Evolutionary conservation across 2,797 vertebrate species (phyloP), one percentile per base, ranked within the genome.

Genomic region (Amblyraja radiata): DNA sequence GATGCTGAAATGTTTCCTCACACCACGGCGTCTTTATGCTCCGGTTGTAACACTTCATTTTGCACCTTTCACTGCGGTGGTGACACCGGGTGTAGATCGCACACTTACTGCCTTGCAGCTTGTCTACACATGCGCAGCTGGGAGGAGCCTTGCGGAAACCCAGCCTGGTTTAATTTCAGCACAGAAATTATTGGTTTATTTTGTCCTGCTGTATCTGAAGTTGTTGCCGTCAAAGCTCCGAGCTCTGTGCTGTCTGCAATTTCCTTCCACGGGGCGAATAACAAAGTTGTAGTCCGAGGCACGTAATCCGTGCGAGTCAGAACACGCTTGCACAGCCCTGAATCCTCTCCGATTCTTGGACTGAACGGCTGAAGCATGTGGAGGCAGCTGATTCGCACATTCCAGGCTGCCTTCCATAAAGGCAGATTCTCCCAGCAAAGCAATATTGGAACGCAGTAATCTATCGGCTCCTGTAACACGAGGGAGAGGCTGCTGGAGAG

Each of bases 301-400:
- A 63, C 32, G 63, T 88, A 36, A 68, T 36, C 61, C n/a, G 68
- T 18, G 9, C n/a, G 84, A 36, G 16, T 13, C 8, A 16, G 77
- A n/a, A 32, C 61, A 32, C 28, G 61, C 84, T 21, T 68, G n/a
- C 84, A 36, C n/a, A 36, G 84, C 7, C 84, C 61, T 36, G n/a
- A 68, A 68, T 21, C 14, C 28, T 36, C 61, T 0, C 16, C 7
- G 14, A 32, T 88, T 32, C 61, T 65, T n/a, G 28, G 58, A 86
- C 16, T 86, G 83, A 65, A 63, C 0, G 28, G 61, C 28, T 86
- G n/a, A 21, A 88, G 61, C 84, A 65, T 16, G n/a, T 88, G 61
- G 61, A 88, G n/a, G 16, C 84, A 65, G n/a, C 2, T 6, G 61
- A 88, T 68, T 88, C 88, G 84, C 83, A 68, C 63, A 88, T 88